Base-by-base conservation (phyloP, 2,797 vertebrate species). In the Acanthopagrus latus region DNA sequence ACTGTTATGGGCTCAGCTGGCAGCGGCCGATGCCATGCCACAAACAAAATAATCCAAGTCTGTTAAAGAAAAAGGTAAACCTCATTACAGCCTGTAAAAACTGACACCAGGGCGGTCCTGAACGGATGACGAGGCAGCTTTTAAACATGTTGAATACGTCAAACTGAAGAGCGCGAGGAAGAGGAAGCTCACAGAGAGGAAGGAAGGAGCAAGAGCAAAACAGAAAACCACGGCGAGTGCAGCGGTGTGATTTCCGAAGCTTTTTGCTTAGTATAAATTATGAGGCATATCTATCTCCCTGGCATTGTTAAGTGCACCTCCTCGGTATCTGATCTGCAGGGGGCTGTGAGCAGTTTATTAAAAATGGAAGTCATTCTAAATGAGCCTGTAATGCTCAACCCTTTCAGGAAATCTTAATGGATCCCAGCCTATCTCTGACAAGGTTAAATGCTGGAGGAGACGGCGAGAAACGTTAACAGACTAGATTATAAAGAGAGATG, bases 341-440 rank as follows among this genome's bases (percentile, higher is more conserved):
- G 33, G 74, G 86, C 91, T 90, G 88, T 81, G 91, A 92, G 93
- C 88, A 85, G 90, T 95, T 95, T 94, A 96, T 95, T 95, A 95
- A 95, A 95, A 94, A 94, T 94, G 93, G 92, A 94, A 94, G 94
- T 92, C 90, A 83, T 91, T 94, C 91, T 88, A 93, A 95, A 95
- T 94, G 91, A 94, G 93, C 82, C 92, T 64, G 88, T 94, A 92
- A 92, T 90, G 87, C 87, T 91, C 90, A 86, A 83, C 90, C 93
- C 87, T 79, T 93, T 90, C 82, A 87, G 83, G 78, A 90, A 90
- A 86, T 89, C 93, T 91, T 91, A 91, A 94, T 94, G 90, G 91
- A 92, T 83, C 88, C 86, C 84, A 89, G 91, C 89, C 89, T 91
- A 87, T 93, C 92, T 90, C 85, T 93, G 93, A 95, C 95, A 95